Evolutionary conservation across 2,113 vertebrate species (phyloP).

Genomic region (Sorex fumeus): DNA sequence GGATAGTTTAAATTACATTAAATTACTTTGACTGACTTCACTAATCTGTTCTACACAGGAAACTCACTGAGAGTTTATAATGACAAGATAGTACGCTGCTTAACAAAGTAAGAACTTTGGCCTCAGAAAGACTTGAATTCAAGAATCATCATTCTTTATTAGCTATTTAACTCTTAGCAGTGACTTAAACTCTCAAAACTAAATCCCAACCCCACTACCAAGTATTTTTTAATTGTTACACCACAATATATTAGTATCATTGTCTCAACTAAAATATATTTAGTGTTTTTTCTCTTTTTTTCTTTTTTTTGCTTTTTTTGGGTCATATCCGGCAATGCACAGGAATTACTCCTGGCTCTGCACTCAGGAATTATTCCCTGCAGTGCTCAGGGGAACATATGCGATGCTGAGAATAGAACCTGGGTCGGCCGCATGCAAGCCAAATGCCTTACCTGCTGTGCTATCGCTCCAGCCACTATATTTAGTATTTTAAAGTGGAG

Average conservation of each 20-base stretch:
- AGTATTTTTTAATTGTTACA: not conserved
- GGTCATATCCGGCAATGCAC: no score
- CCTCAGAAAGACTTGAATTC: not conserved
- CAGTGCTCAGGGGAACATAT: no score
- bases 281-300: no score
- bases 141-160: not conserved
- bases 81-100: not conserved
- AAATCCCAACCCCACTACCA: not conserved
- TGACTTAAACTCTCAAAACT: not conserved
- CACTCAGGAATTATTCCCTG: no score
- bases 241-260: not conserved
- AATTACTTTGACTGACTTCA: not conserved
- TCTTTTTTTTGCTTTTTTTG: no score
- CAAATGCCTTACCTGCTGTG: no score
- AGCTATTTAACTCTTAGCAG: not conserved
- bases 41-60: not conserved
- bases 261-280: not conserved
- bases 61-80: not conserved
- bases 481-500: not conserved
- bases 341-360: no score
- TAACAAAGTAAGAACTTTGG: not conserved
- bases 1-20: not conserved
- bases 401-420: no score
- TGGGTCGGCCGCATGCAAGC: no score
- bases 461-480: no score